Evolutionary conservation across 92 coral and sea anemone species (phyloP).

Genomic region (Epizoanthus scotinus): DNA sequence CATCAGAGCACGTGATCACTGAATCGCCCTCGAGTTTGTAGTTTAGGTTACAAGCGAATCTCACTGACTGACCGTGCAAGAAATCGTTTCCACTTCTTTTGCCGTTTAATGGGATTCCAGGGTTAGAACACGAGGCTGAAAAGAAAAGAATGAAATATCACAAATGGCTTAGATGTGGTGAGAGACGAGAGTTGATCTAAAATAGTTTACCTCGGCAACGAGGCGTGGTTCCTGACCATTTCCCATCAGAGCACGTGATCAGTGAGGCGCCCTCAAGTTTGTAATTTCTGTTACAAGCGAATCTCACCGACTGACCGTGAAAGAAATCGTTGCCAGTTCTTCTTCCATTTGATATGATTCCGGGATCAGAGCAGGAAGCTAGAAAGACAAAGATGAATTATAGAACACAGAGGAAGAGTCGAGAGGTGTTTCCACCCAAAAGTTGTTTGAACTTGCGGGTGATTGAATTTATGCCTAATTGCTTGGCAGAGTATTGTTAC

Average conservation of each 20-base stretch:
- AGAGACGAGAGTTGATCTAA: neutral
- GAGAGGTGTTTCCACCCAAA: neutral
- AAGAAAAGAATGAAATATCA: neutral
- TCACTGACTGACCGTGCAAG: slow-evolving; percentile 36
- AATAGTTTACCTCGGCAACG: slow-evolving; percentile 42
- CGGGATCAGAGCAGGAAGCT: slow-evolving; percentile 21
- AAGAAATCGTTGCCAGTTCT: slow-evolving; percentile 18
- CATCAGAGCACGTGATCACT: slow-evolving; percentile 36
- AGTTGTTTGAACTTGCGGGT: no score
- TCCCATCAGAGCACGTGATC: slow-evolving; percentile 46
- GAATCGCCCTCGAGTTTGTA: slow-evolving; percentile 5
- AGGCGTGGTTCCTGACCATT: slow-evolving; percentile 49
- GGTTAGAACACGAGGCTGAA: neutral
- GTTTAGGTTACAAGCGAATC: slow-evolving; percentile 17
- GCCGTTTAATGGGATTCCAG: slow-evolving; percentile 33
- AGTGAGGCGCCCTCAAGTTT: neutral
- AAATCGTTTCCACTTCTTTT: slow-evolving; percentile 6
- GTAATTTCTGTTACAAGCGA: slow-evolving; percentile 13
- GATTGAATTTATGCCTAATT: neutral
- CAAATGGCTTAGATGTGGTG: no score
- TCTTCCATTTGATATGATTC: slow-evolving; percentile 34
- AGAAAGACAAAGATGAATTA: neutral
- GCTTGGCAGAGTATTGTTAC: neutral
- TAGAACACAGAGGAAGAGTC: neutral
- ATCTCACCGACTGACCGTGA: slow-evolving; percentile 43